Evolutionary conservation across 2,113 vertebrate genomes (phyloP), one percentile per base, ranked within the genome.

Genomic region (Aegithalos caudatus): DNA sequence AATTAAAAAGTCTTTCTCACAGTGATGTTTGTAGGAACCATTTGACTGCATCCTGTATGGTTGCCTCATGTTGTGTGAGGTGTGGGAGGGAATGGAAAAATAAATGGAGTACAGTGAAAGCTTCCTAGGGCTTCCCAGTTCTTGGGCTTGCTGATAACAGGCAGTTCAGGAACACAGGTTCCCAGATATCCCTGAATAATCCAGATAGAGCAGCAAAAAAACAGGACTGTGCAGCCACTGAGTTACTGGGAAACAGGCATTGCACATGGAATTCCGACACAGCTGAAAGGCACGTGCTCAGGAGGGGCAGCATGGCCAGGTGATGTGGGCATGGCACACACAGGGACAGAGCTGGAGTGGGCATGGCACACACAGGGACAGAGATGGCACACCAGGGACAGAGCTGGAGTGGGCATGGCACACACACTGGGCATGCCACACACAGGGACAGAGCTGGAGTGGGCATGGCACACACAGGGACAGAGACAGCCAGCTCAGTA

Each of bases 231-330:
- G 57, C 29, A 28, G 29, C 4, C 35, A 18, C 42, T 1, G 7
- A 47, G 64, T 51, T 60, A 40, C 40, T 78, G 2, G 0, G 67
- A 33, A 72, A 40, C 24, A 42, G 28, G 35, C 29, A 24, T 3
- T 64, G 31, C 45, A 8, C 28, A 57, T 10, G 12, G 81, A 61
- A 53, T 62, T 70, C 60, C 50, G 45, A 31, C 69, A 20, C 31
- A 51, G 4, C 14, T 4, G 3, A 48, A 62, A 79, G 83, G 38
- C 37, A 13, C 0, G 2, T 2, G 1, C 28, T 38, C 8, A 5
- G 76, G 62, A 88, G 62, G 20, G 24, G 40, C 66, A 47, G 9
- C 10, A 9, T 0, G 0, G 48, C 85, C 0, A 0, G 14, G 61
- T 29, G 56, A 51, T 7, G 12, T 21, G 66, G 19, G 25, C 66